phyloP scores from a whole-genome alignment of 2,888 invertebrate species.

The Idaea aversata region DNA sequence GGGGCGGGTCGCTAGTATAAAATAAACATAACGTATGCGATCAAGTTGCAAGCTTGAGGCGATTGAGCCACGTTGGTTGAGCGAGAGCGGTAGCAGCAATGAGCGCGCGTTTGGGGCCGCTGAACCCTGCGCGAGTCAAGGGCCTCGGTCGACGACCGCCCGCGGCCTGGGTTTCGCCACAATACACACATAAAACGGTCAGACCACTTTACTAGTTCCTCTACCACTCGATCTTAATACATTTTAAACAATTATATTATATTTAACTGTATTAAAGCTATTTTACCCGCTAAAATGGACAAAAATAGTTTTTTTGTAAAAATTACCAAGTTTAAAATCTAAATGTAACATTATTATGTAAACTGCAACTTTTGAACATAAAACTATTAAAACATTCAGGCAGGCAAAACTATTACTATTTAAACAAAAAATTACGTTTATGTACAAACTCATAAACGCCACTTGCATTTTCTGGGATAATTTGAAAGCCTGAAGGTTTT shows the following conservation, averaged over 20 bases:
- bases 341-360: no score
- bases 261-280: slow-evolving; percentile 22
- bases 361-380: no score
- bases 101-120: slow-evolving; percentile 64
- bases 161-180: slow-evolving; percentile 60
- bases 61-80: slow-evolving; percentile 20
- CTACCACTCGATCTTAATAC: slow-evolving; percentile 24
- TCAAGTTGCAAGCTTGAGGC: background rate
- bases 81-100: slow-evolving; percentile 31
- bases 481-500: no score
- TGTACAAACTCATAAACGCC: no score
- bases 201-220: slow-evolving; percentile 42
- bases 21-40: no score
- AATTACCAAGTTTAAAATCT: no score
- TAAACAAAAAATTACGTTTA: no score
- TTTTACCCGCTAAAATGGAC: background rate
- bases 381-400: no score
- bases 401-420: no score
- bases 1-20: no score
- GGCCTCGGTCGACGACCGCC: slow-evolving; percentile 78
- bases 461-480: no score
- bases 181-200: slow-evolving; percentile 56
- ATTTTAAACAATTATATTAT: slow-evolving; percentile 22
- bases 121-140: slow-evolving; percentile 75
- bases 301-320: no score